Conservation (phyloP, 2,797 vertebrate genomes). For the Galagoides demidoff region DNA sequence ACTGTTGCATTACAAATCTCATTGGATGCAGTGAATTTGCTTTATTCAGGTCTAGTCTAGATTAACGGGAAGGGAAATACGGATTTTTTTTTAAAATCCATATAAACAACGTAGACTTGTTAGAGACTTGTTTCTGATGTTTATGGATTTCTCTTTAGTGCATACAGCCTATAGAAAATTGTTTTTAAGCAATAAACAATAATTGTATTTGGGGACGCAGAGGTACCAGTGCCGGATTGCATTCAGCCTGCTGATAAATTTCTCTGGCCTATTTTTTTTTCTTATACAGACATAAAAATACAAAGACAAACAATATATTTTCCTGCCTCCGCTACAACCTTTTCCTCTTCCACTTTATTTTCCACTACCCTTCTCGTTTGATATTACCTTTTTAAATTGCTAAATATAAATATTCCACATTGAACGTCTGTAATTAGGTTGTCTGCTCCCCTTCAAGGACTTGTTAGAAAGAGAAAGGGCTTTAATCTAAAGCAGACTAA, state of each 20-base stretch:
- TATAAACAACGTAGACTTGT: conserved; percentile 76
- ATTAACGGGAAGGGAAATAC: conserved; percentile 71
- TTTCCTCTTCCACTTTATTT: conserved; percentile 73
- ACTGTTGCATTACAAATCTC: conserved; percentile 69
- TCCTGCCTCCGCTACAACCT: neutral
- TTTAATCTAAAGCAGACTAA: conserved; percentile 80
- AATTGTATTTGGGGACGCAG: conserved; percentile 76
- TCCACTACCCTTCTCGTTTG: conserved; percentile 52
- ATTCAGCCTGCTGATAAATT: conserved; percentile 62
- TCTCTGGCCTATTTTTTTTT: conserved; percentile 67
- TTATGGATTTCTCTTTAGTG: conserved; percentile 83
- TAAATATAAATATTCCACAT: conserved; percentile 79
- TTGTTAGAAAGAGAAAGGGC: conserved; percentile 71
- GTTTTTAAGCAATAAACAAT: conserved; percentile 81
- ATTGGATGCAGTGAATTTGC: conserved; percentile 76
- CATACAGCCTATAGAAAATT: conserved; percentile 70
- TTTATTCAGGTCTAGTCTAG: conserved; percentile 72
- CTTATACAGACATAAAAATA: conserved; percentile 70
- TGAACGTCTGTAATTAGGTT: conserved; percentile 76
- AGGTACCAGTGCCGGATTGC: neutral
- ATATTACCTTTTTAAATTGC: conserved; percentile 61
- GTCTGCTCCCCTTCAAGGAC: conserved; percentile 68
- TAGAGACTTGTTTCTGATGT: conserved; percentile 79
- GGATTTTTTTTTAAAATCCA: conserved; percentile 59
- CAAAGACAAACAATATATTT: conserved; percentile 70